Percentiles rank a stretch among this genome's conserved stretches.
Evolutionary conservation across 2,113 vertebrate genomes (phyloP).

Genomic region (Psilopsiagon aymara): DNA sequence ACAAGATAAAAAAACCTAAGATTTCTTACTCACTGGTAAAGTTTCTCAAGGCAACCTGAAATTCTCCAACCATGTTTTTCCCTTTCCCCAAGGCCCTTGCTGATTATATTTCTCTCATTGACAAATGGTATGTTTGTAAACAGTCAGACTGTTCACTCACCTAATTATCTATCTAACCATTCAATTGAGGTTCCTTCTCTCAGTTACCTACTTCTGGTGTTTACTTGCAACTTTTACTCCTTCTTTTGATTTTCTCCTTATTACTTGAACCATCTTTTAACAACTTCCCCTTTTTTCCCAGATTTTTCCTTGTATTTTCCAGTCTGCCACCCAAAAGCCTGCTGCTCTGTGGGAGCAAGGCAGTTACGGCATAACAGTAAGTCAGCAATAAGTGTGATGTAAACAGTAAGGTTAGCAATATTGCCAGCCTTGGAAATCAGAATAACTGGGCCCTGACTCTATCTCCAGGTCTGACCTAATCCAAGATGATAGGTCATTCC

Average conservation of each 20-base stretch:
- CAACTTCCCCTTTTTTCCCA: background rate
- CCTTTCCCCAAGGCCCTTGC: background rate
- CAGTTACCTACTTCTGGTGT: background rate
- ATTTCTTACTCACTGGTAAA: background rate
- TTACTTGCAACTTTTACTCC: background rate
- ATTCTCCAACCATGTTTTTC: background rate
- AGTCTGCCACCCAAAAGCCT: background rate
- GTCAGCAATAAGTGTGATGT: background rate
- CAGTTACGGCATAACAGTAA: background rate
- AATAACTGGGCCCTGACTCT: background rate
- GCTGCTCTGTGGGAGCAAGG: background rate
- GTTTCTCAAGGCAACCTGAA: background rate
- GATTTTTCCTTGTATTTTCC: background rate
- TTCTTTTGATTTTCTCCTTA: background rate
- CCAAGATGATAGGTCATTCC: conserved; percentile 1
- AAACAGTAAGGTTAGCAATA: background rate
- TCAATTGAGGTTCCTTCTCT: background rate
- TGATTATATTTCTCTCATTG: background rate
- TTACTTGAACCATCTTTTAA: background rate
- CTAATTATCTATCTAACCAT: background rate
- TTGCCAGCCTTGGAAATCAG: background rate
- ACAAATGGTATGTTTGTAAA: background rate
- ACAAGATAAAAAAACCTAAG: background rate
- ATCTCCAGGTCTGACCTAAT: background rate
- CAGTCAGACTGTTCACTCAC: background rate